Conservation (phyloP, 2,797 vertebrate species). For the Ibycter americanus region DNA sequence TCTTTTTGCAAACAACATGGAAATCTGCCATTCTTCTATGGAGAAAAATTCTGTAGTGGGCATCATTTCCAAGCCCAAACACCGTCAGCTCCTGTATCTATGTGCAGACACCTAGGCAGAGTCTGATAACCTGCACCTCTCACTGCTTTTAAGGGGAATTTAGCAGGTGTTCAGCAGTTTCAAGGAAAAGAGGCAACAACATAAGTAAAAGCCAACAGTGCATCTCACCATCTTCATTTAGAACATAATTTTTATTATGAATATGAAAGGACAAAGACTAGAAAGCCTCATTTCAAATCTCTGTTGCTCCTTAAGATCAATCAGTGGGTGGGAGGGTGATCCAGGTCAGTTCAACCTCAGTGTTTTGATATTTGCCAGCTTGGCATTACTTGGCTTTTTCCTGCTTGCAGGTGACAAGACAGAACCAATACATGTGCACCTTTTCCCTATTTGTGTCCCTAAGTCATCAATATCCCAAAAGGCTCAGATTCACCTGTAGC, state of each 20-base stretch:
- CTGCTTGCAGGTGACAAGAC: neutral
- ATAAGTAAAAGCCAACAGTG: neutral
- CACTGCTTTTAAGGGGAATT: neutral
- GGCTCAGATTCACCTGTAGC: neutral
- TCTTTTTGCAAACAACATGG: neutral
- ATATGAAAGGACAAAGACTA: neutral
- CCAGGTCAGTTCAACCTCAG: neutral
- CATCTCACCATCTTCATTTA: neutral
- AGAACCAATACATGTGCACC: rapidly evolving
- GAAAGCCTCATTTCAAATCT: neutral
- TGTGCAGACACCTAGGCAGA: neutral
- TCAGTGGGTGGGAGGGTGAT: neutral
- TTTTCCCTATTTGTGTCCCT: neutral
- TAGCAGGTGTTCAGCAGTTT: neutral
- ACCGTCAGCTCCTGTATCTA: neutral
- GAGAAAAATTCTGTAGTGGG: neutral
- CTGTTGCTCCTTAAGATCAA: neutral
- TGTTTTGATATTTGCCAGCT: neutral
- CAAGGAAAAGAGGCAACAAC: neutral
- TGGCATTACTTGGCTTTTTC: neutral
- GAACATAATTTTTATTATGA: neutral
- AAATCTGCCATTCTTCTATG: neutral
- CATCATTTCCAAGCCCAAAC: neutral
- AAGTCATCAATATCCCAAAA: neutral
- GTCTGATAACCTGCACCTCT: neutral